Conservation (phyloP, 2,888 invertebrate species). For the Esperia sulphurella region DNA sequence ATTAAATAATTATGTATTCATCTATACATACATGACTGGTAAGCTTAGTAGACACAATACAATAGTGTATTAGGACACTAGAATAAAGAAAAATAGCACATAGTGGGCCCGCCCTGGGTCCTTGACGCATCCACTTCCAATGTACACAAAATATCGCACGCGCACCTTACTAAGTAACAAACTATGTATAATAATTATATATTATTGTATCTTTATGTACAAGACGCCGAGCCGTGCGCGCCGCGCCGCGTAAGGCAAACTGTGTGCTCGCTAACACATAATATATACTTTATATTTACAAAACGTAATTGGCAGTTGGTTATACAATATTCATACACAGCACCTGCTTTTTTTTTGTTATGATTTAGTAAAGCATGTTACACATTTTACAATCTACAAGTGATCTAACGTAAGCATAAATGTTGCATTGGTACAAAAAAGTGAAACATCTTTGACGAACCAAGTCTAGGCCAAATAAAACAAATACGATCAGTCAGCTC, state of each 20-base stretch:
- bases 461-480: slow-evolving; percentile 59
- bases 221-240: slow-evolving; percentile 57
- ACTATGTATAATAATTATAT: slow-evolving; percentile 67
- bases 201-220: slow-evolving; percentile 71
- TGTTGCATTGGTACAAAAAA: slow-evolving; percentile 25
- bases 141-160: slow-evolving; percentile 55
- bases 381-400: slow-evolving; percentile 48
- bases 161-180: slow-evolving; percentile 73
- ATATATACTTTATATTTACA: slow-evolving; percentile 67
- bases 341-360: slow-evolving; percentile 58
- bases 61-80: slow-evolving; percentile 69
- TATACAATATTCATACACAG: slow-evolving; percentile 46
- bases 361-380: slow-evolving; percentile 62
- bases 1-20: slow-evolving; percentile 71
- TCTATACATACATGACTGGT: slow-evolving; percentile 78
- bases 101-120: slow-evolving; percentile 32
- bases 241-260: slow-evolving; percentile 58
- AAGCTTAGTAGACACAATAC: slow-evolving; percentile 75
- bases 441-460: slow-evolving; percentile 42
- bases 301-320: slow-evolving; percentile 62
- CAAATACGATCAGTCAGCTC: slow-evolving; percentile 52
- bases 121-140: slow-evolving; percentile 41
- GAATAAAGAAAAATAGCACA: slow-evolving; percentile 70
- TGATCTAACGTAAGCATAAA: slow-evolving; percentile 26
- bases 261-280: slow-evolving; percentile 59